Base-by-base conservation (phyloP, 2,888 invertebrate genomes). In the Deroplatys truncata region DNA sequence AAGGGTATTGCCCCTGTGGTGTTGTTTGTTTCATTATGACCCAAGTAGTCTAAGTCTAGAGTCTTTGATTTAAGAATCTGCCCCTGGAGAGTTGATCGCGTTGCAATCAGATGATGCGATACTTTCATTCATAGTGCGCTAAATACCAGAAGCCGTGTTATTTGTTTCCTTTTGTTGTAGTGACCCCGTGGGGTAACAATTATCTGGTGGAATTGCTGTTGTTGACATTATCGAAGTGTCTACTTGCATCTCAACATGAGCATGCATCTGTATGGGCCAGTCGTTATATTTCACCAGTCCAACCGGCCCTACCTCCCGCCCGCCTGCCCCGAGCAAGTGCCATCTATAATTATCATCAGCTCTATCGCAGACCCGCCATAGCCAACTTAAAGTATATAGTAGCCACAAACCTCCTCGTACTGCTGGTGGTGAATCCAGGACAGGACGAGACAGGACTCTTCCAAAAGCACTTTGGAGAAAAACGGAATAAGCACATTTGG, bases 301-400 rank as follows among this genome's bases (percentile, higher is more conserved):
- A 72, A 72, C 56, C 56, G 20, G 20, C 56, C 20, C 56, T 72
- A 1, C 56, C 56, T 16, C 13, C 82, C n/a, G 35, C 87, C 72
- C 82, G 20, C 28, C 15, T 25, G 20, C 84, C 84, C 49, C 28
- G n/a, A 25, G 83, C 72, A 10, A 72, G 56, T 72, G 56, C 28
- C 84, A 28, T 13, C 83, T 13, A 43, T 85, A 89, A 89, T 86
- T 89, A 86, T 88, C 85, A 88, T 88, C 72, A 82, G 31, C 28
- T 35, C 84, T 28, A 83, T 28, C 49, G 49, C 28, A n/a, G 86
- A 20, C 29, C 56, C 88, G 85, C 89, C 83, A 83, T 43, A 25
- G 89, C 82, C 85, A 85, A 83, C 49, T 43, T 82, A 89, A 85
- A 86, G 89, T 86, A 86, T 89, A 86, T 89, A 29, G 89, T 86